Base-by-base conservation (phyloP, 2,888 invertebrate species). In the Rhagonycha fulva region DNA sequence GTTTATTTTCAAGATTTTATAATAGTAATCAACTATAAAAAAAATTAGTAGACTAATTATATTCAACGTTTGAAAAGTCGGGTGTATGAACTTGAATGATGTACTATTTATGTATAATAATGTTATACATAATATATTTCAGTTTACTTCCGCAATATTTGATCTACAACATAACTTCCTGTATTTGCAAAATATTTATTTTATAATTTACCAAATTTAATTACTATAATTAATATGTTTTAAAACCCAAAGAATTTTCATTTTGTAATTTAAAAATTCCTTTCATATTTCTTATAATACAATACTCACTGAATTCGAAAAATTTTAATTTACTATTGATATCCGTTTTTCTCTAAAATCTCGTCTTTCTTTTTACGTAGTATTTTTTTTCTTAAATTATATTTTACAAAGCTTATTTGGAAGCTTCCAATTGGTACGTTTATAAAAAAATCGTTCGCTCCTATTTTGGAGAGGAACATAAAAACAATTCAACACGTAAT, bases 401-500 rank as follows among this genome's bases (percentile, higher is more conserved):
- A 11, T 30, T 30, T 30, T 11, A 30, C 30, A 11, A 30, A 30
- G 32, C 12, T 32, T 32, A 32, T 32, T 32, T 12, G 12, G 14
- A 14, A 62, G 63, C 24, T 14, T 68, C 23, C 47, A 75, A 75
- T 75, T 73, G 75, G 77, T 75, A 66, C 62, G 61, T 23, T 68
- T 73, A 71, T 74, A 71, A 76, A 78, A 67, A 76, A 70, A 28
- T 19, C 19, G 10, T 24, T 66, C 19, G 14, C 11, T 24, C 26
- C 63, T n/a, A 66, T 66, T 68, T 24, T 11, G 9, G 23, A 62
- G 24, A 14, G 26, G 14, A 60, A 75, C 30, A 23, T 24, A 23
- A 66, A 77, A 77, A 73, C 68, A 19, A 47, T 68, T 67, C 74
- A 71, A 72, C 63, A 68, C 69, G 70, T 62, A 68, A 69, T 76